Evolutionary conservation across 2,113 vertebrate species (phyloP).

Genomic region (Fulica atra): DNA sequence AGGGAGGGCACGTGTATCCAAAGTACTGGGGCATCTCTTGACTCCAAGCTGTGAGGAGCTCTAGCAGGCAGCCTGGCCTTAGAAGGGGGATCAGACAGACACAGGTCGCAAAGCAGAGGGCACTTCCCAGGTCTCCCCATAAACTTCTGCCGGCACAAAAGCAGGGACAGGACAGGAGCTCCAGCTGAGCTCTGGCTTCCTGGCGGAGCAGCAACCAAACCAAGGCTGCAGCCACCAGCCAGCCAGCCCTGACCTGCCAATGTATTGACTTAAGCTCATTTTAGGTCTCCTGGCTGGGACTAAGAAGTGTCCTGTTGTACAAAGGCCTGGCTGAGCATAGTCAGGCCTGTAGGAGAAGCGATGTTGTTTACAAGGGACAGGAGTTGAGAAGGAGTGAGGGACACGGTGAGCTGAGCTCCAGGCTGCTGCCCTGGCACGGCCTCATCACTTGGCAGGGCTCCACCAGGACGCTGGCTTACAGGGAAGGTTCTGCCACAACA

Average conservation of each 20-base stretch:
- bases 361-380: background rate
- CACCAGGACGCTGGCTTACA: rapidly evolving
- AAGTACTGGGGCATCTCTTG: background rate
- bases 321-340: background rate
- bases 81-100: background rate
- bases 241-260: background rate
- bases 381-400: background rate
- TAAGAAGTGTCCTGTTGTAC: background rate
- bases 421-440: background rate
- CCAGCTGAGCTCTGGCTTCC: background rate
- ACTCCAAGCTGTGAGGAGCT: background rate
- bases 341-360: background rate
- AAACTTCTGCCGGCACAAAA: background rate
- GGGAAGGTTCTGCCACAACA: background rate
- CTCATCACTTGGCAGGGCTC: background rate
- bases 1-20: background rate
- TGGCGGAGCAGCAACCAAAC: background rate
- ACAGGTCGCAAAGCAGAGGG: background rate
- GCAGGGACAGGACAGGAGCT: background rate
- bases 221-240: background rate
- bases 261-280: background rate
- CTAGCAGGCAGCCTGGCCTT: background rate
- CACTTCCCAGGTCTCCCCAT: background rate
- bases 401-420: background rate
- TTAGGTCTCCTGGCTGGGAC: background rate